Conservation (phyloP, 2,888 invertebrate species). For the Globia sparganii region DNA sequence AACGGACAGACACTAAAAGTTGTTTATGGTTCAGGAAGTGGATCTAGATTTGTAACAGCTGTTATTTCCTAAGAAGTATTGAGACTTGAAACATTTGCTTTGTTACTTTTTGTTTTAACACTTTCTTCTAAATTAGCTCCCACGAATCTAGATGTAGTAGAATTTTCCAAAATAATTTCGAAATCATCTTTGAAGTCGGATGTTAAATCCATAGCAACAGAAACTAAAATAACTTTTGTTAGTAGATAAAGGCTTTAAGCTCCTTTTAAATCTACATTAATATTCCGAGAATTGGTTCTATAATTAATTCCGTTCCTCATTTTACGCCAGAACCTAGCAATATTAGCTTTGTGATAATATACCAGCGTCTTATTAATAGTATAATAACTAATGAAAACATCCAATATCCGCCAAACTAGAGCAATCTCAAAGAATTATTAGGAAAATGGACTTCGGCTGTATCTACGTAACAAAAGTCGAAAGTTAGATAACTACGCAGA, state of each 20-base stretch:
- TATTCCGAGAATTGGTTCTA: not conserved
- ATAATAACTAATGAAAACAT: conserved; percentile 41
- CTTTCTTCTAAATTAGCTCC: conserved; percentile 11
- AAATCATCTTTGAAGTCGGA: not conserved
- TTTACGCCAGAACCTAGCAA: conserved; percentile 2
- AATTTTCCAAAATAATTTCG: not conserved
- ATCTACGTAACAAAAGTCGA: conserved; percentile 39
- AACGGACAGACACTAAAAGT: conserved; percentile 30
- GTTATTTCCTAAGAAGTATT: conserved; percentile 45
- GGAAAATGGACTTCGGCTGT: conserved; percentile 36
- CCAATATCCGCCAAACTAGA: conserved; percentile 35
- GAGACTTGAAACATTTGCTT: conserved; percentile 26
- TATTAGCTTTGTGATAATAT: conserved; percentile 13
- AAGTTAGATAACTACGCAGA: conserved; percentile 51
- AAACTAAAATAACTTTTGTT: not conserved
- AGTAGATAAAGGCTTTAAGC: not conserved
- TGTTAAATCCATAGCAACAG: not conserved
- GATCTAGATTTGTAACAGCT: conserved; percentile 56
- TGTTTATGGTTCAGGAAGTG: conserved; percentile 44
- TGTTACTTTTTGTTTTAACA: not conserved
- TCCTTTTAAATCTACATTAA: conserved; percentile 7
- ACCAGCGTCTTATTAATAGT: conserved; percentile 15
- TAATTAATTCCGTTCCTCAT: not conserved
- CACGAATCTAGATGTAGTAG: not conserved
- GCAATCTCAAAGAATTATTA: conserved; percentile 56